These are phyloP conservation scores for Mormyrus proboscirostris DNA, from an alignment of 2,797 vertebrate species.

Conservation along the genomic window DNA sequence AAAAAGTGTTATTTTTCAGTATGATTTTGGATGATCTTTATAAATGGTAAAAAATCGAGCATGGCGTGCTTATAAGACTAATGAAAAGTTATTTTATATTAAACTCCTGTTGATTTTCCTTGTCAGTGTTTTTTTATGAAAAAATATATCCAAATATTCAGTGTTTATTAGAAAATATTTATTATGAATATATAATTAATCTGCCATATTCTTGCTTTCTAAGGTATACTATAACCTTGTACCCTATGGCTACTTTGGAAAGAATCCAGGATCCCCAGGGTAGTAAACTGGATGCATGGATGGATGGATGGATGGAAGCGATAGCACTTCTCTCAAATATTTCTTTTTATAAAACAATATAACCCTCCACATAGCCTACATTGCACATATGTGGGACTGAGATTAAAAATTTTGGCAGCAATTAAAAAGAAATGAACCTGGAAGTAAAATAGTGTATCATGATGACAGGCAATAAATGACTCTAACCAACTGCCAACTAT, in stretches of 20 bases:
- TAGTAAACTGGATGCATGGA: background rate
- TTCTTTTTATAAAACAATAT: background rate
- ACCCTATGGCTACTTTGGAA: background rate
- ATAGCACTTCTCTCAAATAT: background rate
- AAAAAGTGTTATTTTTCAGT: background rate
- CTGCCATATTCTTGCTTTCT: background rate
- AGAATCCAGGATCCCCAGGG: background rate
- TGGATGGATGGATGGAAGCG: background rate
- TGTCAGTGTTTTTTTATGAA: background rate
- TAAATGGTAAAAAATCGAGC: background rate
- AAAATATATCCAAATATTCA: background rate
- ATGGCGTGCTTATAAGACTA: background rate
- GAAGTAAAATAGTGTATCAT: background rate
- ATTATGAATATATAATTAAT: background rate
- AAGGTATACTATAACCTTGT: background rate
- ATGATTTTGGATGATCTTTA: background rate
- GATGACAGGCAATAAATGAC: background rate
- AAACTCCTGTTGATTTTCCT: background rate
- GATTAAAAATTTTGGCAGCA: background rate
- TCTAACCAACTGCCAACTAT: background rate
- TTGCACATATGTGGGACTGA: background rate
- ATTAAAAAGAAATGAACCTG: constrained; percentile 8
- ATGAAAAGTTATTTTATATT: background rate
- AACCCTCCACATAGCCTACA: background rate
- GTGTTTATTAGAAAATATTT: background rate